phyloP scores from a whole-genome alignment of 1,140 invertebrate genomes.

The Argopecten irradians region DNA sequence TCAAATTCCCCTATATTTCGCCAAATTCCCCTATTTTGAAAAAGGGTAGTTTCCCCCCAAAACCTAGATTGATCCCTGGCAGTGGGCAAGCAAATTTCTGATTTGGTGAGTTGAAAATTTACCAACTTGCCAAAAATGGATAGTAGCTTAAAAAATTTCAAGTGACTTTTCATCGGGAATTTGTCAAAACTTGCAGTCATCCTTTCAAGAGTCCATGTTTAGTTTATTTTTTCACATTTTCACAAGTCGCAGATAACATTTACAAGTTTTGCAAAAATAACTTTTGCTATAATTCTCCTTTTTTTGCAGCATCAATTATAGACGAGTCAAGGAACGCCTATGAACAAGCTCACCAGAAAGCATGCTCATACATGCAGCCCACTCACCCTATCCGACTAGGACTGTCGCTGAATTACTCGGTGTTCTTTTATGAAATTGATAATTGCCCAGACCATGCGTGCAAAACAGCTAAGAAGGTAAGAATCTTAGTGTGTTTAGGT shows the following conservation, averaged over 20 bases:
- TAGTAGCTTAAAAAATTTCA: no score
- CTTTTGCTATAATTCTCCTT: neutral
- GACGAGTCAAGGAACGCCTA: conserved; percentile 98
- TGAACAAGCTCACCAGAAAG: conserved; percentile 99
- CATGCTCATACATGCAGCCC: conserved; percentile 98
- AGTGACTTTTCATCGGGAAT: no score
- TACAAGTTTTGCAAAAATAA: neutral
- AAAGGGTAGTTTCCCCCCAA: no score
- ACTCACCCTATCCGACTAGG: conserved; percentile 99
- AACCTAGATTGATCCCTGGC: neutral
- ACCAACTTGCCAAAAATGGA: no score
- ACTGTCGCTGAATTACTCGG: conserved; percentile 98
- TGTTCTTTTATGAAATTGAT: conserved; percentile 99
- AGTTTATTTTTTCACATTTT: conserved; percentile 1
- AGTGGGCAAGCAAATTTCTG: neutral
- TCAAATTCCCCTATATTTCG: no score
- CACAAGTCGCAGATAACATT: neutral
- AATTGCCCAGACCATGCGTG: conserved; percentile 99
- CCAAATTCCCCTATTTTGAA: no score
- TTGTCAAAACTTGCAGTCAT: no score
- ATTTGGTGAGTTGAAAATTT: no score
- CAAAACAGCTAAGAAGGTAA: conserved; percentile 97
- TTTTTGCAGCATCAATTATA: conserved; percentile 90
- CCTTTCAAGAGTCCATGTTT: neutral
- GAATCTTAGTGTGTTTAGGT: conserved; percentile 34